phyloP scores from a whole-genome alignment of 2,888 invertebrate genomes.

The Netelia inedita region DNA sequence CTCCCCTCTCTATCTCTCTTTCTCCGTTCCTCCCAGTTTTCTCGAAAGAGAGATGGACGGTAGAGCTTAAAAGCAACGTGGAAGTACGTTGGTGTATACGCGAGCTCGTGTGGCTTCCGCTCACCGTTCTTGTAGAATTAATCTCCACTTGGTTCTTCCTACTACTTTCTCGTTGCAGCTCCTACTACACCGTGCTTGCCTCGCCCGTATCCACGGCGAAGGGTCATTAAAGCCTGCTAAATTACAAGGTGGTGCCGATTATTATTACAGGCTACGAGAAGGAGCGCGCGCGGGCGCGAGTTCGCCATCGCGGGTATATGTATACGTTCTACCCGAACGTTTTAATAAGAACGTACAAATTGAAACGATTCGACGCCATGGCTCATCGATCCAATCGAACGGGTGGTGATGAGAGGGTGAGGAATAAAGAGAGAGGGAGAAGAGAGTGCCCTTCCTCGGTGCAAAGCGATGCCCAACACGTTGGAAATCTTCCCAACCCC shows the following conservation, averaged over 20 bases:
- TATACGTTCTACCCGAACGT: slow-evolving; percentile 54
- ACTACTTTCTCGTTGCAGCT: slow-evolving; percentile 42
- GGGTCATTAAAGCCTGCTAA: slow-evolving; percentile 66
- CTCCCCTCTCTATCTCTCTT: not conserved
- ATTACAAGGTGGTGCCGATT: slow-evolving; percentile 69
- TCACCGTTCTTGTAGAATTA: slow-evolving; percentile 54
- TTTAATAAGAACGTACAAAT: slow-evolving; percentile 70
- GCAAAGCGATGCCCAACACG: slow-evolving; percentile 73
- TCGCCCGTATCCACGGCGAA: slow-evolving; percentile 41
- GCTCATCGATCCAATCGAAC: slow-evolving; percentile 63
- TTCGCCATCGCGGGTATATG: slow-evolving; percentile 51
- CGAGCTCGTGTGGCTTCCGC: slow-evolving; percentile 37
- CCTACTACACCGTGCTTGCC: slow-evolving; percentile 11
- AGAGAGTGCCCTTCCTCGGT: slow-evolving; percentile 56
- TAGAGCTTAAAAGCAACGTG: slow-evolving; percentile 4
- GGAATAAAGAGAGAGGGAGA: slow-evolving; percentile 40
- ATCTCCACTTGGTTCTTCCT: slow-evolving; percentile 56
- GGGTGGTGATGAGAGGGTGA: slow-evolving; percentile 39
- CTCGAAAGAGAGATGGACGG: not conserved
- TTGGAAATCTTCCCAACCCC: slow-evolving; percentile 52
- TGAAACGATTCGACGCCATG: slow-evolving; percentile 67
- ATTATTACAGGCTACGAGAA: slow-evolving; percentile 66
- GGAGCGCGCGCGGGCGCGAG: slow-evolving; percentile 24
- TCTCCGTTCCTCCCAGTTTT: slow-evolving; percentile 1
- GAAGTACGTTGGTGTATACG: not conserved